Evolutionary conservation across 2,888 invertebrate species (phyloP).

Genomic region (Drosophila incognita): DNA sequence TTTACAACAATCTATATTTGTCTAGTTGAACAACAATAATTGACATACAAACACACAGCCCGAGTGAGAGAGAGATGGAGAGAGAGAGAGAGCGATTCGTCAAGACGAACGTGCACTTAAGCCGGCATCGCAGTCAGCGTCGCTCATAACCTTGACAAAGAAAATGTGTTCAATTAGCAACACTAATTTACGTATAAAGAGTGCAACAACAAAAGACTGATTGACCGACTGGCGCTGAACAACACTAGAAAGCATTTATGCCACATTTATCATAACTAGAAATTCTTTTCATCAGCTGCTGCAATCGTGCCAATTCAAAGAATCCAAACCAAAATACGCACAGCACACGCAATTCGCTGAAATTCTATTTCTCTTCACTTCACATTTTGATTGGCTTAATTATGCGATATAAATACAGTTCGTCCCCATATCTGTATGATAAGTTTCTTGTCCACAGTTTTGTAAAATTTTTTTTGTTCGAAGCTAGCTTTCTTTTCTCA

Average conservation of each 20-base stretch:
- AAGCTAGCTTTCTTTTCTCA: slow-evolving; percentile 72
- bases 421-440: slow-evolving; percentile 27
- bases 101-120: slow-evolving; percentile 33
- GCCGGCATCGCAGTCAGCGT: slow-evolving; percentile 27
- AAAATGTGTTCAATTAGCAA: slow-evolving; percentile 62
- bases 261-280: slow-evolving; percentile 26
- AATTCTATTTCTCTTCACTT: slow-evolving; percentile 44
- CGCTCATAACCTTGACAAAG: slow-evolving; percentile 71
- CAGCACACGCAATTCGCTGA: slow-evolving; percentile 42
- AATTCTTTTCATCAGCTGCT: slow-evolving; percentile 22
- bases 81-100: slow-evolving; percentile 1
- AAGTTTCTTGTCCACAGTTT: slow-evolving; percentile 21
- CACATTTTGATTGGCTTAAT: slow-evolving; percentile 70
- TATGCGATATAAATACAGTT: slow-evolving; percentile 64
- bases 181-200: slow-evolving; percentile 57
- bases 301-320: slow-evolving; percentile 36
- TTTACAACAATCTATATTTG: slow-evolving; percentile 52
- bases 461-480: slow-evolving; percentile 31
- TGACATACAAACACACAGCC: slow-evolving; percentile 49
- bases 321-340: slow-evolving; percentile 12
- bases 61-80: slow-evolving; percentile 7
- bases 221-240: slow-evolving; percentile 6
- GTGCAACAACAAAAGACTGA: slow-evolving; percentile 15
- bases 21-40: slow-evolving; percentile 66
- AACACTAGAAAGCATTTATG: slow-evolving; percentile 21